phyloP scores from a whole-genome alignment of 2,797 vertebrate species.

The Hybognathus amarus region DNA sequence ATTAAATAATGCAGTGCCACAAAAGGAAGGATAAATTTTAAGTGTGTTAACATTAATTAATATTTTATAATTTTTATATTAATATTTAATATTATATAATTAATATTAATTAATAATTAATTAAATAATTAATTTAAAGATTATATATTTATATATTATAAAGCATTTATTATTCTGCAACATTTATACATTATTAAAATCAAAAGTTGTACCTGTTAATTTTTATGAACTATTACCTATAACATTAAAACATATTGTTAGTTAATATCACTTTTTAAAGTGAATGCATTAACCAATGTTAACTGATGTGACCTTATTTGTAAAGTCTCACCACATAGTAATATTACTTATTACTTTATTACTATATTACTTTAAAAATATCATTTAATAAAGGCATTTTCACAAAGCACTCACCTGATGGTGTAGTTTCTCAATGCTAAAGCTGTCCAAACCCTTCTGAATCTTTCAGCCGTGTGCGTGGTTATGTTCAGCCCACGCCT shows the following conservation, averaged over 20 bases:
- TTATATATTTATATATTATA: background rate
- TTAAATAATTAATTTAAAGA: too few relatives aligned
- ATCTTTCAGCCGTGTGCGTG: background rate
- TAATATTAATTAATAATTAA: too few relatives aligned
- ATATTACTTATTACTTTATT: too few relatives aligned
- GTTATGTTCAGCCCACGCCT: background rate
- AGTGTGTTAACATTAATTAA: background rate
- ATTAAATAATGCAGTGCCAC: background rate
- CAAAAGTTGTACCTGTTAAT: background rate
- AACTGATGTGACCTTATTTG: background rate
- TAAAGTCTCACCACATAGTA: background rate
- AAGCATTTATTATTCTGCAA: background rate
- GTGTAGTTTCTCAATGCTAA: conserved; percentile 7
- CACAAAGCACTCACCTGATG: conserved; percentile 18
- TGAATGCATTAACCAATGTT: background rate
- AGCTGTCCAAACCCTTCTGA: background rate
- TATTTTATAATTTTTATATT: too few relatives aligned
- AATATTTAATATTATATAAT: too few relatives aligned
- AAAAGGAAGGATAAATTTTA: background rate
- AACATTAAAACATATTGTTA: background rate
- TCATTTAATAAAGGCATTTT: background rate
- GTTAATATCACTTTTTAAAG: background rate
- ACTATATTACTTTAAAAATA: background rate
- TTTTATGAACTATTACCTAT: background rate
- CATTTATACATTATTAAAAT: background rate